Percentiles rank a stretch among this genome's conserved stretches.
These are phyloP conservation scores for Xanthia icteritia DNA, from an alignment of 2,888 invertebrate species.

Conservation along the genomic window DNA sequence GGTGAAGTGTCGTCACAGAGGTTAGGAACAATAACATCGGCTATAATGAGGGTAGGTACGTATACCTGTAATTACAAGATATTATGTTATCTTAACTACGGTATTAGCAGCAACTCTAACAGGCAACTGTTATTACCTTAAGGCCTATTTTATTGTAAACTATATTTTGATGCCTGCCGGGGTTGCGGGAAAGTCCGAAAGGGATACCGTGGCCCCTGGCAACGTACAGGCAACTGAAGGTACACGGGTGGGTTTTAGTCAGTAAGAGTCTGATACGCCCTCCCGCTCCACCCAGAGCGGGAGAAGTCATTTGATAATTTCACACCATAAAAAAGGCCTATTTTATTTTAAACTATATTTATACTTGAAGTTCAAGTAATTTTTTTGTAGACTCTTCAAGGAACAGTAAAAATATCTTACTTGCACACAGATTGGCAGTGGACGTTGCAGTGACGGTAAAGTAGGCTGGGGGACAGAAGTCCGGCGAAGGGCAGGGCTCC, in stretches of 20 bases:
- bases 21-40: no score
- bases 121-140: not conserved
- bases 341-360: not conserved
- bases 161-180: no score
- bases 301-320: no score
- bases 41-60: not conserved
- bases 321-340: no score
- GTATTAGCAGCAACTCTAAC: not conserved
- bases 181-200: no score
- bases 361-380: not conserved
- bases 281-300: no score
- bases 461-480: conserved; percentile 89
- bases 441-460: conserved; percentile 88
- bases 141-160: not conserved
- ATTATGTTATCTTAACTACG: not conserved
- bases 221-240: no score
- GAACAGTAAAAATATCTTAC: conserved; percentile 81
- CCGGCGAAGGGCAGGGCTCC: conserved; percentile 84
- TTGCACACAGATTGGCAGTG: conserved; percentile 90
- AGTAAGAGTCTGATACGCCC: no score
- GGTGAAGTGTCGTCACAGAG: no score
- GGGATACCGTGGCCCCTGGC: no score
- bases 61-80: not conserved
- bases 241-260: no score
- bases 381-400: not conserved